Base-by-base conservation (phyloP, 2,888 invertebrate genomes). In the Lypha dubia region DNA sequence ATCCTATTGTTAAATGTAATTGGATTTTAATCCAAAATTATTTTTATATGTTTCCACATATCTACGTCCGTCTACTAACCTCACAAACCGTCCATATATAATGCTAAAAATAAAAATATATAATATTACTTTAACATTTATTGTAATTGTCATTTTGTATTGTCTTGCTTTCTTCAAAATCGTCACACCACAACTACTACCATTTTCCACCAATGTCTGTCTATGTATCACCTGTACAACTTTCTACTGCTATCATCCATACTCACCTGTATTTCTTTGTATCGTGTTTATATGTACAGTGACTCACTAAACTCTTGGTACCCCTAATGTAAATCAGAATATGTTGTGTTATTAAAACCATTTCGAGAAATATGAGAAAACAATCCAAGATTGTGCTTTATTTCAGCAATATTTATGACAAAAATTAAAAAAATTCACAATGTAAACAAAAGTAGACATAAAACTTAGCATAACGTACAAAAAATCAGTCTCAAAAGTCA, bases 1-100 rank as follows among this genome's bases (percentile, higher is more conserved):
- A 83, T 86, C 86, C 80, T 85, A 15, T 32, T 86, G 71, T 86
- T 87, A 58, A 80, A 83, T 87, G 85, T 87, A 84, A 86, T 87
- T 86, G 85, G 84, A 41, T 53, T 77, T 83, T 46, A 75, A 86
- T 71, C 51, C 58, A 46, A 81, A 77, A 73, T 3, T 62, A 41
- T 24, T 9, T 44, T 63, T 9, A 32, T 46, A 13, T 35, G 13
- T 44, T 15, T 46, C 28, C 49, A n/a, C 49, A 32, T 7, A 35
- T 49, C 35, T 56, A 17, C 28, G 7, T 20, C 8, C 22, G 22
- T 20, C 20, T 63, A 56, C 35, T 51, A 53, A 70, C 24, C n/a
- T 20, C 24, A 35, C 13, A 46, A 35, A 22, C 2, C 7, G 17
- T 1, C 17, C 11, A 49, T 32, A 15, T 51, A 20, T 74, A 28